These are phyloP conservation scores for Melinaea marsaeus DNA, from an alignment of 2,888 invertebrate genomes.

Conservation along the genomic window DNA sequence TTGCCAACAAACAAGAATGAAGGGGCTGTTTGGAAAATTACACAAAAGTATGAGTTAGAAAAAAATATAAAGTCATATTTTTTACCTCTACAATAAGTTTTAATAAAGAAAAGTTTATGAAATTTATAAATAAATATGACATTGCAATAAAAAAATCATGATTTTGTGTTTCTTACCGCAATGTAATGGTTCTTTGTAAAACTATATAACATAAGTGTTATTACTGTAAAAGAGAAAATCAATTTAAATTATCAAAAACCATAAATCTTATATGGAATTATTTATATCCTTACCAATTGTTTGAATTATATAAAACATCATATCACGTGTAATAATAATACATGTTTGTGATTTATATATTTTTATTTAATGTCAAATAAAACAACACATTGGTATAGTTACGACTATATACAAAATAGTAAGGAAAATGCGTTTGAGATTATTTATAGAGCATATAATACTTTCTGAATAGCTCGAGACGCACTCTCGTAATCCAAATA, in stretches of 20 bases:
- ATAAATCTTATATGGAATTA: no score
- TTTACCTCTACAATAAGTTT: background rate
- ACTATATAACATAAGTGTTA: slow-evolving; percentile 1
- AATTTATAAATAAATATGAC: background rate
- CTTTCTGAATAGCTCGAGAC: no score
- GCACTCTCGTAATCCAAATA: no score
- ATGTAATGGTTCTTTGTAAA: slow-evolving; percentile 40
- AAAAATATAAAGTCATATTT: background rate
- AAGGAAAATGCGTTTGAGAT: no score
- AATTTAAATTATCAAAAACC: background rate
- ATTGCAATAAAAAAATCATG: background rate
- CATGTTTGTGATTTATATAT: no score
- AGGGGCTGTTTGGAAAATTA: slow-evolving; percentile 37
- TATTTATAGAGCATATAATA: no score
- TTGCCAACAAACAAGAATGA: slow-evolving; percentile 43
- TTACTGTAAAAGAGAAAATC: background rate
- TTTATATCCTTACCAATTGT: no score
- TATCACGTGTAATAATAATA: no score
- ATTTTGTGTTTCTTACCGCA: slow-evolving; percentile 34
- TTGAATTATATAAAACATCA: no score
- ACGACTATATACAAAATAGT: no score
- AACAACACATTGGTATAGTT: no score
- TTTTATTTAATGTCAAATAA: no score
- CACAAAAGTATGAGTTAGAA: background rate
- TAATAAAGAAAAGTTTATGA: background rate